Percentiles rank a stretch among this genome's conserved stretches.
Conservation (phyloP, 2,888 invertebrate species). For the Helleia helle region DNA sequence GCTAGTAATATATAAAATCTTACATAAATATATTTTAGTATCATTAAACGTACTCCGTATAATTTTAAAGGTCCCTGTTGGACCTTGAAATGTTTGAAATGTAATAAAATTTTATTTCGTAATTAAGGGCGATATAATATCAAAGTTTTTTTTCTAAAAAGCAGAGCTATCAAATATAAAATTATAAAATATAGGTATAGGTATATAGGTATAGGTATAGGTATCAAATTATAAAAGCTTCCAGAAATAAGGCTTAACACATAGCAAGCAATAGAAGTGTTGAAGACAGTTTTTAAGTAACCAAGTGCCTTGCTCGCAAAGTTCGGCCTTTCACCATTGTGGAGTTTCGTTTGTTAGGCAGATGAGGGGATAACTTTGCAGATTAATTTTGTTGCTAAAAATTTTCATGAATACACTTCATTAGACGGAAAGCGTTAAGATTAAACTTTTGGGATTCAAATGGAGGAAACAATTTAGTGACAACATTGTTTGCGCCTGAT, state of each 20-base stretch:
- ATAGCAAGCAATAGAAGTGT: not conserved
- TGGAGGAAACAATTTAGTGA: not conserved
- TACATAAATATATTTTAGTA: too few species aligned
- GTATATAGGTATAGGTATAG: too few species aligned
- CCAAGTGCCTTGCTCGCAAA: not conserved
- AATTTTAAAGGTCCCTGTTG: too few species aligned
- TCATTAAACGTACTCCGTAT: too few species aligned
- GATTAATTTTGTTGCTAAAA: constrained; percentile 22
- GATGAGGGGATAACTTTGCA: constrained; percentile 17
- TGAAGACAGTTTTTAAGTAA: constrained; percentile 5
- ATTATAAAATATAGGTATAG: too few species aligned
- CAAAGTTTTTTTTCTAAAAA: too few species aligned
- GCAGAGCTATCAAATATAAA: too few species aligned
- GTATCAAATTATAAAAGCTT: too few species aligned
- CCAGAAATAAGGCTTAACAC: not conserved
- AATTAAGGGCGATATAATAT: too few species aligned
- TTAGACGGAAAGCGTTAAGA: constrained; percentile 7
- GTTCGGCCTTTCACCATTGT: constrained; percentile 13
- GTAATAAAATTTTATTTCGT: too few species aligned
- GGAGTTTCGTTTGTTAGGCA: constrained; percentile 16
- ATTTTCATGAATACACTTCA: constrained; percentile 13
- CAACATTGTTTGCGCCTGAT: not conserved
- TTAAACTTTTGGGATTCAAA: constrained; percentile 1
- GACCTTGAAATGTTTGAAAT: too few species aligned
- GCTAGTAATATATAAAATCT: too few species aligned